Evolutionary conservation across 2,888 invertebrate species (phyloP).

Genomic region (Oxystoma pomonae): DNA sequence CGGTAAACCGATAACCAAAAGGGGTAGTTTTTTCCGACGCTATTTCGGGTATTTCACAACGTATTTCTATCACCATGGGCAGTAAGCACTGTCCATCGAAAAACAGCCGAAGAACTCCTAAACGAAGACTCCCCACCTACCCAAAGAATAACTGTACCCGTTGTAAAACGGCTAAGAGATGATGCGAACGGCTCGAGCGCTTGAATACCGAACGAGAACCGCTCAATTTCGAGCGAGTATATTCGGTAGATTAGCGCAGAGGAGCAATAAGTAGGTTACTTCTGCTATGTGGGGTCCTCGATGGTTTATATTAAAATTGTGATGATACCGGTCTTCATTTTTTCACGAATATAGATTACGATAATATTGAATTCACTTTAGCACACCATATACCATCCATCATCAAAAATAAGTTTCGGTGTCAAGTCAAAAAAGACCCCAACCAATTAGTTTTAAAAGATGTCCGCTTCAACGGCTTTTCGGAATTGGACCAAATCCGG

Average conservation of each 20-base stretch:
- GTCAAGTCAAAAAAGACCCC: too few species aligned
- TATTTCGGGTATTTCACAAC: conserved; percentile 23
- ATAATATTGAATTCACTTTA: too few species aligned
- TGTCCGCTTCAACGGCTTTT: too few species aligned
- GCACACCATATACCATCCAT: too few species aligned
- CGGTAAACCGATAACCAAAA: too few species aligned
- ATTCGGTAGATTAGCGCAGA: neutral
- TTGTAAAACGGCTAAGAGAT: conserved; percentile 46
- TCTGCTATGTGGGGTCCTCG: neutral
- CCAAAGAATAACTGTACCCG: conserved; percentile 45
- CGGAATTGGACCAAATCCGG: too few species aligned
- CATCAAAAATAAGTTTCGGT: too few species aligned
- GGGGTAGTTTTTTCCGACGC: neutral
- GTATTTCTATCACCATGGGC: conserved; percentile 36
- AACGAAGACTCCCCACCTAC: conserved; percentile 31
- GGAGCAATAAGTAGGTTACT: neutral
- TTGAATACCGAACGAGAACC: neutral
- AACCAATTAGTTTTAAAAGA: too few species aligned
- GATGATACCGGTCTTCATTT: too few species aligned
- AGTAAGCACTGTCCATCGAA: conserved; percentile 43
- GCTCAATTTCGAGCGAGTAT: too few species aligned
- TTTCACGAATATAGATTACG: too few species aligned
- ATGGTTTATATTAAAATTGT: neutral
- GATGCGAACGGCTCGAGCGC: neutral
- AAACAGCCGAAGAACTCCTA: conserved; percentile 39